These are phyloP conservation scores for Bruchidius siliquastri DNA, from an alignment of 2,888 invertebrate genomes.

Conservation along the genomic window DNA sequence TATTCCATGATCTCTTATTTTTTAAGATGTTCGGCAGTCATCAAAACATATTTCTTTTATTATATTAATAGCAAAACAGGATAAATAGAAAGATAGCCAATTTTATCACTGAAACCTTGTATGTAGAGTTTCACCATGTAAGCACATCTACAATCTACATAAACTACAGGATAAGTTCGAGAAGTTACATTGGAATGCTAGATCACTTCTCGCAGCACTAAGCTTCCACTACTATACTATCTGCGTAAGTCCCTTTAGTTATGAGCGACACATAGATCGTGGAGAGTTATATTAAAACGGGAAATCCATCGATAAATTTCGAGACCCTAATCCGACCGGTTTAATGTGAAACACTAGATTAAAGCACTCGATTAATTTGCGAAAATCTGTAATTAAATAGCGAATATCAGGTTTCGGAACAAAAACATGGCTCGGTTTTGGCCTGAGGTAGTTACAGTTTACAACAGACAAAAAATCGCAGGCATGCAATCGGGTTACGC, in stretches of 20 bases:
- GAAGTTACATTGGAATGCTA: too few species aligned
- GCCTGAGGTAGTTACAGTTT: background rate
- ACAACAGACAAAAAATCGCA: background rate
- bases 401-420: background rate
- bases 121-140: too few species aligned
- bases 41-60: too few species aligned
- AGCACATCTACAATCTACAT: too few species aligned
- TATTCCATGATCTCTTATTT: too few species aligned
- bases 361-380: slow-evolving; percentile 1
- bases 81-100: too few species aligned
- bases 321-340: background rate
- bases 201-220: background rate
- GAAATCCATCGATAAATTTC: background rate
- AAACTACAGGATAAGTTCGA: too few species aligned
- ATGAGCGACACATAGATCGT: background rate
- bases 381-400: slow-evolving; percentile 2
- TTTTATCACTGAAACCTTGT: too few species aligned
- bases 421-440: background rate
- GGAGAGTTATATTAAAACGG: background rate
- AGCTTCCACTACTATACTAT: background rate
- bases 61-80: too few species aligned
- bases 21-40: too few species aligned
- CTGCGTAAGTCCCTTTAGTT: background rate
- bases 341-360: background rate
- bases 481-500: background rate